Percentiles rank a stretch among this genome's conserved stretches.
phyloP scores from a whole-genome alignment of 2,888 invertebrate species.

The Phyllotreta cruciferae region DNA sequence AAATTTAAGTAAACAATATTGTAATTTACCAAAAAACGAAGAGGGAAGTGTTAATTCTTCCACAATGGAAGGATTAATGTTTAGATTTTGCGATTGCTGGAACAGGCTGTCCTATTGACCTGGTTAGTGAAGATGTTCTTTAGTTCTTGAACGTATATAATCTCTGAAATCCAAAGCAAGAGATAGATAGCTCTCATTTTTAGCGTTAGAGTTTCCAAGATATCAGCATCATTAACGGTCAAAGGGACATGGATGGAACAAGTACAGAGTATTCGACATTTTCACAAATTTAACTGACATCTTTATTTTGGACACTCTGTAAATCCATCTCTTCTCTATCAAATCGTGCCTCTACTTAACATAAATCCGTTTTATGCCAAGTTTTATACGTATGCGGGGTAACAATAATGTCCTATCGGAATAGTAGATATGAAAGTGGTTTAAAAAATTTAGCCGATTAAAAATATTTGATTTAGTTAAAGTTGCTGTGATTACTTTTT shows the following conservation, averaged over 20 bases:
- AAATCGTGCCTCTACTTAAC: constrained; percentile 67
- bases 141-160: constrained; percentile 20
- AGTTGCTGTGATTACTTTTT: constrained; percentile 2
- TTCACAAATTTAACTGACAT: not conserved
- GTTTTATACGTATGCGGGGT: constrained; percentile 17
- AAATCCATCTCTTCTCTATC: constrained; percentile 61
- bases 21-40: too few species aligned
- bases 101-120: constrained; percentile 27
- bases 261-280: constrained; percentile 6
- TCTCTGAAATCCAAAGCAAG: too few species aligned
- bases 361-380: constrained; percentile 32
- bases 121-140: constrained; percentile 29
- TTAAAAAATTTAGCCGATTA: constrained; percentile 5
- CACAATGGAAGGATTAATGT: not conserved
- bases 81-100: constrained; percentile 3
- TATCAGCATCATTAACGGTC: constrained; percentile 25
- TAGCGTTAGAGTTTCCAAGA: not conserved
- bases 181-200: too few species aligned
- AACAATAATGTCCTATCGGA: constrained; percentile 8
- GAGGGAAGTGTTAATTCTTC: too few species aligned
- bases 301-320: constrained; percentile 14
- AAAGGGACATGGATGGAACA: constrained; percentile 39
- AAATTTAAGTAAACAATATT: constrained; percentile 1
- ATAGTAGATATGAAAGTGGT: not conserved
- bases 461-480: constrained; percentile 2